These are phyloP conservation scores for Eustalomyia histrio DNA, from an alignment of 2,888 invertebrate species.

Conservation along the genomic window DNA sequence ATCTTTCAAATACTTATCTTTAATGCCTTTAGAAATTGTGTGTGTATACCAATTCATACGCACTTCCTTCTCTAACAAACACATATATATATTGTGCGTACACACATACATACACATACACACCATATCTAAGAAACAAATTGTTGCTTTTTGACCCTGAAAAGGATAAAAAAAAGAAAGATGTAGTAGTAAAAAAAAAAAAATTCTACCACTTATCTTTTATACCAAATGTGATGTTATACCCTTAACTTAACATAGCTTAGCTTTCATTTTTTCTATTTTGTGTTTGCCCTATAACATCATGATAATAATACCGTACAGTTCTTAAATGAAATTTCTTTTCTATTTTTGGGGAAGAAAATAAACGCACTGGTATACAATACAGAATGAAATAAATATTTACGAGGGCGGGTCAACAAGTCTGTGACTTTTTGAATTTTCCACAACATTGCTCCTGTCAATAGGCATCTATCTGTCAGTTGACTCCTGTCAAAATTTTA, in stretches of 20 bases:
- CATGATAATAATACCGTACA: slow-evolving; percentile 4
- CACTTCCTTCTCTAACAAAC: background rate
- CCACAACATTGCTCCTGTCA: too few relatives aligned
- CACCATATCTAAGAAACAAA: slow-evolving; percentile 19
- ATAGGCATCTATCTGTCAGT: too few relatives aligned
- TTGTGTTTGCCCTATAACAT: background rate
- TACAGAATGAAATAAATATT: background rate
- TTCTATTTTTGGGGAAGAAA: background rate
- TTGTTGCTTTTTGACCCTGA: slow-evolving; percentile 61
- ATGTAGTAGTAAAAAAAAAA: background rate
- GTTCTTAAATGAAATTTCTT: background rate
- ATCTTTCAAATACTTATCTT: too few relatives aligned
- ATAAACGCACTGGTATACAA: background rate
- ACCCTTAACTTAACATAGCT: slow-evolving; percentile 27
- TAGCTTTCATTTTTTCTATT: slow-evolving; percentile 8
- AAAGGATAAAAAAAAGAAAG: slow-evolving; percentile 22
- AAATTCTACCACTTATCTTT: slow-evolving; percentile 22
- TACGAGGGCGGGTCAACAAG: too few relatives aligned
- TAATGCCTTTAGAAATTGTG: background rate
- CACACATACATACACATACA: background rate
- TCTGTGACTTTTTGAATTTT: too few relatives aligned
- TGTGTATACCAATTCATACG: background rate
- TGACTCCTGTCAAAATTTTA: too few relatives aligned
- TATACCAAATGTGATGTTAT: slow-evolving; percentile 27
- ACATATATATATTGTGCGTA: too few relatives aligned